Evolutionary conservation across 1,140 invertebrate genomes (phyloP).

Genomic region (Homarus americanus): DNA sequence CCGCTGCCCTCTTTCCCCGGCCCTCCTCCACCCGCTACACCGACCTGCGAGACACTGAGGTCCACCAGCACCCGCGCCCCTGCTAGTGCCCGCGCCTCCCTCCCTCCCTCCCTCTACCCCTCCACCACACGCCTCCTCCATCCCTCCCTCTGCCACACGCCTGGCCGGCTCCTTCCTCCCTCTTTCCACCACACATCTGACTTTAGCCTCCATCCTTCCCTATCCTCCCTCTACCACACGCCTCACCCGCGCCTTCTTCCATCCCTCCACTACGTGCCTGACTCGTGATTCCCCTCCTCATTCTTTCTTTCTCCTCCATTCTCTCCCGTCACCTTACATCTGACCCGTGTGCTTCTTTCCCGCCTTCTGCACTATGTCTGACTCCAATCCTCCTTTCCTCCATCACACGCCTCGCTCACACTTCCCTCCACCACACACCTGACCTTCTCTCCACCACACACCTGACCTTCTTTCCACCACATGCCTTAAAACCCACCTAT

Average conservation of each 20-base stretch:
- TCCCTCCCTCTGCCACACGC: neutral
- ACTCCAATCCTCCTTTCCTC: no score
- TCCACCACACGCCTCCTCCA: neutral
- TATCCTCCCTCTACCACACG: neutral
- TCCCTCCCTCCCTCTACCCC: neutral
- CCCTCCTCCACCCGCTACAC: conserved; percentile 39
- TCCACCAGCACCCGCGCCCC: conserved; percentile 14
- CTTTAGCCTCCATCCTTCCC: neutral
- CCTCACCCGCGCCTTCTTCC: neutral
- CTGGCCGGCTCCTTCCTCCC: neutral
- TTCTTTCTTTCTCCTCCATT: neutral
- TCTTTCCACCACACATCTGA: neutral
- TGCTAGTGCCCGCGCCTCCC: neutral
- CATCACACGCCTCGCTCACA: neutral
- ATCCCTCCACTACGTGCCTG: neutral
- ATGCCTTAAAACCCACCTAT: no score
- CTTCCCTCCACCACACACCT: neutral
- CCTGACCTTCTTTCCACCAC: no score
- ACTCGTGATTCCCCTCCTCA: neutral
- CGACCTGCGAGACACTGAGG: conserved; percentile 47
- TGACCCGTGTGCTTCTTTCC: neutral
- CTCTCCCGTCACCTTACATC: neutral
- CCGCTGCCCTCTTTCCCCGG: neutral
- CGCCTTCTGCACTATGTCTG: no score
- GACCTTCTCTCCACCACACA: neutral